Base-by-base conservation (phyloP, 2,888 invertebrate species). In the Nebria brevicollis region DNA sequence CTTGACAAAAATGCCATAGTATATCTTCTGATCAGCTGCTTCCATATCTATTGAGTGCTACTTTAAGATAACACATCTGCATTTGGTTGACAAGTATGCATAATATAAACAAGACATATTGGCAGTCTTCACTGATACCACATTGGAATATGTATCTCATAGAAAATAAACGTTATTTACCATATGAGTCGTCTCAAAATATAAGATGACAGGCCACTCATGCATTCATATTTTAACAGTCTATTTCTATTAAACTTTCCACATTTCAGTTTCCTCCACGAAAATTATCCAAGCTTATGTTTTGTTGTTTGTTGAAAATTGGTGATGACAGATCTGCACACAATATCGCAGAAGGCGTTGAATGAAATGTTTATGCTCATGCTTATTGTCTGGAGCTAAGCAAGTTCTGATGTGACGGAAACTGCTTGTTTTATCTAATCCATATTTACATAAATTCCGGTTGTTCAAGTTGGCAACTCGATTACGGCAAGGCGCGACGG, bases 371-470 rank as follows among this genome's bases (percentile, higher is more conserved):
- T 73, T 74, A 79, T 79, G 66, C 74, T 66, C 20, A 34, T 25
- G 79, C 74, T 79, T 79, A 79, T 79, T 74, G 81, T 81, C 76
- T 68, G 75, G 34, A 43, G 75, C 72, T 80, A 75, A 72, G 80
- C 80, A 76, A 75, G 72, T 78, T 77, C 78, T 78, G 70, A 82
- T 74, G 77, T 77, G 68, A 75, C 77, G 75, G 75, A 72, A 78
- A 66, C 72, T 75, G 78, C 78, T 79, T 79, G 79, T 82, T 79
- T 78, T 75, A 79, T 79, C 76, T 72, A 79, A 82, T 79, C 77
- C 73, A 75, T 75, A 80, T 80, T 80, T 80, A 80, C 80, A 80
- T 80, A 80, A 79, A 80, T 80, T 75, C 75, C 75, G 70, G 70
- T 70, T 70, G 72, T 75, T 80, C 75, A 75, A 75, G 66, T 75